Evolutionary conservation across 2,113 vertebrate species (phyloP).

Genomic region (Pachyramphus minor): DNA sequence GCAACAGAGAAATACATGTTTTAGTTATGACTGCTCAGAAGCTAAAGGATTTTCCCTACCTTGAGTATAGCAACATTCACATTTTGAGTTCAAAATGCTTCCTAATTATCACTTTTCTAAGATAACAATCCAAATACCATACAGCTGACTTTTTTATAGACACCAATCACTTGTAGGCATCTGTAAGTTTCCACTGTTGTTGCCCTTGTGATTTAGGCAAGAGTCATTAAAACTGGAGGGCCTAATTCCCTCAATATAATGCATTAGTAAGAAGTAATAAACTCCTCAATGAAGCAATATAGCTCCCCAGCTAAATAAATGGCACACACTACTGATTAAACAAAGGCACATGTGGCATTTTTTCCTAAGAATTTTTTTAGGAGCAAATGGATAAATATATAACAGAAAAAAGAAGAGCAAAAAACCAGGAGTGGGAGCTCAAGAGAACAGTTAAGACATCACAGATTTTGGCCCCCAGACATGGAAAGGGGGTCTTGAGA

Average conservation of each 20-base stretch:
- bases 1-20: neutral
- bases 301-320: conserved; percentile 32
- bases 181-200: neutral
- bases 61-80: neutral
- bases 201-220: conserved; percentile 8
- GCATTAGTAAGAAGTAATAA: conserved; percentile 26
- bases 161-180: neutral
- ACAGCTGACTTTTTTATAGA: neutral
- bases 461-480: neutral
- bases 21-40: neutral
- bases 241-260: conserved; percentile 11
- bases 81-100: neutral
- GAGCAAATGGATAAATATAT: neutral
- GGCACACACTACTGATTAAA: conserved; percentile 10
- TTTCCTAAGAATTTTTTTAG: neutral
- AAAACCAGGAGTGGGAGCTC: neutral
- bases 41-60: neutral
- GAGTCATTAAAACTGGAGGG: conserved; percentile 22
- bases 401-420: neutral
- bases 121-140: neutral
- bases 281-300: neutral
- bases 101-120: neutral
- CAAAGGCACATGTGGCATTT: conserved; percentile 18
- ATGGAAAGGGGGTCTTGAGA: neutral
- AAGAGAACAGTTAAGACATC: neutral